Evolutionary conservation across 2,797 vertebrate genomes (phyloP), one percentile per base, ranked within the genome.

Genomic region (Channa striata): DNA sequence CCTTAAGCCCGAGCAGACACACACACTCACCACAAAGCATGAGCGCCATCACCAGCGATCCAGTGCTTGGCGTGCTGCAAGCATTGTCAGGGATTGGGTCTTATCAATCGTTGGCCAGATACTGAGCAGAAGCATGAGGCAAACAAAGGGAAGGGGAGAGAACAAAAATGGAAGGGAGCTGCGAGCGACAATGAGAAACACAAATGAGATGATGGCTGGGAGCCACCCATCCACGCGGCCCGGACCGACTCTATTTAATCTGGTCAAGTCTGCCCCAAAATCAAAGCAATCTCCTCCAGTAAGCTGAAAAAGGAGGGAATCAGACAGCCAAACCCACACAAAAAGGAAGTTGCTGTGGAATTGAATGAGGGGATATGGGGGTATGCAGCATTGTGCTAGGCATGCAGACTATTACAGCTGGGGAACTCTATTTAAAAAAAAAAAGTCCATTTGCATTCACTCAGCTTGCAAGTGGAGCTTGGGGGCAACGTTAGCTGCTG

Each of bases 21-120:
- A 82, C 71, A 47, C 53, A 16, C 72, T 74, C 30, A 16, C 64
- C 86, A 89, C 86, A 89, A 83, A 81, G 76, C 85, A 56, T 8
- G 60, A 72, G 72, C 63, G 11, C 68, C 53, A 72, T 74, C 67
- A 21, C 82, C 82, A 83, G 82, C 63, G 72, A 85, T 90, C 76
- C 83, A 46, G 11, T 46, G 44, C 44, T 46, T 46, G 44, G 44
- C 44, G 19, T n/a, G 78, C 44, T 33, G 70, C 63, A 91, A 83
- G 87, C 88, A 91, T 92, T 93, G 91, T 93, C 92, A 88, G 87
- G 87, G 90, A 92, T 91, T 92, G 88, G 75, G 86, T 89, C 93
- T 95, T 95, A 94, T 95, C 94, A 95, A 94, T 93, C 83, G 84
- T 71, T 84, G 77, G 87, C 93, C 93, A 95, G 93, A 94, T 94